Conservation (phyloP, 2,113 vertebrate genomes). For the Lepisosteus osseus region DNA sequence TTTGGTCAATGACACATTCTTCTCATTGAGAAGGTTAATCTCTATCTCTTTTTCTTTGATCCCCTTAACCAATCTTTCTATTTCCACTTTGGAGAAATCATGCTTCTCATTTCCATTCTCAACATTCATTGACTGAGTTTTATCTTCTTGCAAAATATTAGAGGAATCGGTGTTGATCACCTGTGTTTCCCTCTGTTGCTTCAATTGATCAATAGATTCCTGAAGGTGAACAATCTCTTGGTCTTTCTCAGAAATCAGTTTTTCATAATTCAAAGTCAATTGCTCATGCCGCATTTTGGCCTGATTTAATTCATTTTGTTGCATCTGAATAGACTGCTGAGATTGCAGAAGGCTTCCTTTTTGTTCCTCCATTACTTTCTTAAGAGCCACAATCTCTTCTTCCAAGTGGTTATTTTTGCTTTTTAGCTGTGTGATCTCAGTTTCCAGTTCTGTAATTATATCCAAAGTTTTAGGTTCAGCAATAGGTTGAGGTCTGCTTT, state of each 20-base stretch:
- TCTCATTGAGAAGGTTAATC: constrained; percentile 89
- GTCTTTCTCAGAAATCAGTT: constrained; percentile 79
- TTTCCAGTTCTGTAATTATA: constrained; percentile 84
- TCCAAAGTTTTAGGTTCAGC: constrained; percentile 81
- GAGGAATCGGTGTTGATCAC: constrained; percentile 60
- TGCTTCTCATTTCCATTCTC: constrained; percentile 94
- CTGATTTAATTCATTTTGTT: constrained; percentile 81
- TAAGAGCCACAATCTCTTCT: constrained; percentile 73
- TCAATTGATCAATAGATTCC: constrained; percentile 70
- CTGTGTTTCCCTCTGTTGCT: constrained; percentile 59
- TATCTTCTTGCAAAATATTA: constrained; percentile 83
- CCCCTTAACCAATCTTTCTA: constrained; percentile 82
- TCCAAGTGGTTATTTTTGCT: constrained; percentile 67
- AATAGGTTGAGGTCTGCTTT: constrained; percentile 65
- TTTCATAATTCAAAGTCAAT: constrained; percentile 74
- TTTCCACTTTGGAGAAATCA: constrained; percentile 91
- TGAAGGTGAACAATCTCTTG: constrained; percentile 80
- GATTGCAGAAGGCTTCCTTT: constrained; percentile 66
- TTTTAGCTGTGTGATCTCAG: constrained; percentile 82
- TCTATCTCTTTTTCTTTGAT: constrained; percentile 92
- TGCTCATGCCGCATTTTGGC: constrained; percentile 77
- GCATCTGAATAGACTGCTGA: constrained; percentile 77
- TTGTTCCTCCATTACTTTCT: constrained; percentile 76
- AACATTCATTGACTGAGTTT: constrained; percentile 77
- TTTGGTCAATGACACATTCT: constrained; percentile 80